Conservation (phyloP, 2,113 vertebrate genomes). For the Calidris pygmaea region DNA sequence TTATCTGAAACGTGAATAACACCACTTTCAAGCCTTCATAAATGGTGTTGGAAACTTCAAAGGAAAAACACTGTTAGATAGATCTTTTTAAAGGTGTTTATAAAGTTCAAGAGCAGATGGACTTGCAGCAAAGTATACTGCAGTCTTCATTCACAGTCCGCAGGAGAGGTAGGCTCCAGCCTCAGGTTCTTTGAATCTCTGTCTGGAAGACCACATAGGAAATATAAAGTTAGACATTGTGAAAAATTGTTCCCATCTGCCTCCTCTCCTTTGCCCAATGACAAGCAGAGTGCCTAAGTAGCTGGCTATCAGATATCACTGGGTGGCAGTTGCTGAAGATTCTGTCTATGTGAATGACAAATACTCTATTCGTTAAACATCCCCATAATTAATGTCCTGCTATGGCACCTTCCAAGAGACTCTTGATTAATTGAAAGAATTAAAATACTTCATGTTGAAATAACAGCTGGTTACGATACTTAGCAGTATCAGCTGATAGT, state of each 20-base stretch:
- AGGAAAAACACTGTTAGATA: background rate
- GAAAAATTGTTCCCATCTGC: constrained; percentile 1
- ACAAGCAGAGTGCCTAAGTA: background rate
- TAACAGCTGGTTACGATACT: constrained; percentile 21
- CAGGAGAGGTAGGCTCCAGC: background rate
- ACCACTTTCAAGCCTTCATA: background rate
- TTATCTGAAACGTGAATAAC: background rate
- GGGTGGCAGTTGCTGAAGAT: background rate
- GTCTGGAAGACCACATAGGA: background rate
- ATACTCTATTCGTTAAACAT: background rate
- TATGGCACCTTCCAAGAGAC: background rate
- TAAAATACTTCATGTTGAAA: background rate
- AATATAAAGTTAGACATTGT: background rate
- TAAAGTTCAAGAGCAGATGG: background rate
- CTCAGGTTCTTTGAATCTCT: background rate
- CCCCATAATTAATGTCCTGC: background rate
- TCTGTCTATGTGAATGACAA: background rate
- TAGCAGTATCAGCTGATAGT: background rate
- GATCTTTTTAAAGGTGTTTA: background rate
- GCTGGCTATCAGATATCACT: background rate
- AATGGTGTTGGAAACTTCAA: background rate
- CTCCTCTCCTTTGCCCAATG: background rate
- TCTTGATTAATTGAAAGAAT: background rate
- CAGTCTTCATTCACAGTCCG: background rate
- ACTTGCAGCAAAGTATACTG: background rate